A percentile compares a stretch with the other conserved stretches of the same genome.
Evolutionary conservation across 1,140 invertebrate genomes (phyloP).

Genomic region (Ostrea edulis): DNA sequence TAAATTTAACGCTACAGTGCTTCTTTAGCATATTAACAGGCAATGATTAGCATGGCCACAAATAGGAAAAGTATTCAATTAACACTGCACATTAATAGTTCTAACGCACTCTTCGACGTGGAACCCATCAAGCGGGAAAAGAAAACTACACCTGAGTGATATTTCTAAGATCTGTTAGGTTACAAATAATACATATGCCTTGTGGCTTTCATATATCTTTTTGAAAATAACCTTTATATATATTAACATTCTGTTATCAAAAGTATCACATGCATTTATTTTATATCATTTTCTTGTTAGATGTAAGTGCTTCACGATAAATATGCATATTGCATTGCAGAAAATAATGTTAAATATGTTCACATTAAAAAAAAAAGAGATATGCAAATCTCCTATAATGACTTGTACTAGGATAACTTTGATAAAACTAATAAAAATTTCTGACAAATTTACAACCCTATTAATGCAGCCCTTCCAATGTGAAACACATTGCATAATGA

Average conservation of each 20-base stretch:
- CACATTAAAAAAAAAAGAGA: constrained; percentile 17
- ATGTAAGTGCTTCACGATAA: background rate
- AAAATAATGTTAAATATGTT: background rate
- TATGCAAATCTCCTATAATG: constrained; percentile 20
- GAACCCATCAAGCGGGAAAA: background rate
- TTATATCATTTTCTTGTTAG: background rate
- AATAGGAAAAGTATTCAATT: background rate
- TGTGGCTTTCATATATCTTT: background rate
- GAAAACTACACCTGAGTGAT: background rate
- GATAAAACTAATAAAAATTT: constrained; percentile 10
- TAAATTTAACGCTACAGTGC: background rate
- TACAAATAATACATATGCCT: background rate
- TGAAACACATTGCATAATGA: constrained; percentile 32
- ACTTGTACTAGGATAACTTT: background rate
- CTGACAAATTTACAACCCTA: constrained; percentile 16
- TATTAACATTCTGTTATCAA: background rate
- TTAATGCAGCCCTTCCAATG: constrained; percentile 12
- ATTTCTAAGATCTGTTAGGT: constrained; percentile 9
- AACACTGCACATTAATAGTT: background rate
- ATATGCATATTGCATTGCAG: constrained; percentile 3
- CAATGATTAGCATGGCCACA: background rate
- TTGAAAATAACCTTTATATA: background rate
- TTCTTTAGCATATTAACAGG: background rate
- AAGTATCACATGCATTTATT: background rate
- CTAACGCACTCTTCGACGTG: background rate